Conservation (phyloP, 2,888 invertebrate species). For the Rhagonycha lutea region DNA sequence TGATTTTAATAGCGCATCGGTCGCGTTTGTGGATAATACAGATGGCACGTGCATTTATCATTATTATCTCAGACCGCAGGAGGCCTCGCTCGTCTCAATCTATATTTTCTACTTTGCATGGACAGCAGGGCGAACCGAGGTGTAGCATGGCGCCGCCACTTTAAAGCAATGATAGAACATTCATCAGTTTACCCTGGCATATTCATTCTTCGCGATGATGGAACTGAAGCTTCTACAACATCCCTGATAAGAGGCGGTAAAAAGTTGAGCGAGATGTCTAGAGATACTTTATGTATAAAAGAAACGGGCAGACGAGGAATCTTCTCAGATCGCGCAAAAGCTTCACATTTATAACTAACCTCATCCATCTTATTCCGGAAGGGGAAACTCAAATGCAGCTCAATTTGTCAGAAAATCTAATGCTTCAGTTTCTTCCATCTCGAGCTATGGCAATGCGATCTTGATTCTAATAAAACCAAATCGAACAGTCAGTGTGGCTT, state of each 20-base stretch:
- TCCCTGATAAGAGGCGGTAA: conserved; percentile 53
- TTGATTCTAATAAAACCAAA: conserved; percentile 40
- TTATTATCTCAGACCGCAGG: conserved; percentile 24
- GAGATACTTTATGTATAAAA: conserved; percentile 55
- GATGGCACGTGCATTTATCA: conserved; percentile 27
- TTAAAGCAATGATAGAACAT: conserved; percentile 45
- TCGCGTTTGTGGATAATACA: conserved; percentile 25
- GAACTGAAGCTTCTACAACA: conserved; percentile 56
- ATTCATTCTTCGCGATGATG: conserved; percentile 52
- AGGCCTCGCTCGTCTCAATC: conserved; percentile 32
- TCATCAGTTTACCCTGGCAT: conserved; percentile 45
- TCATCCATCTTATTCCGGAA: conserved; percentile 58
- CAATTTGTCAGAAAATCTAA: conserved; percentile 60
- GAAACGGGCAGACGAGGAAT: conserved; percentile 53
- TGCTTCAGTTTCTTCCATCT: conserved; percentile 44
- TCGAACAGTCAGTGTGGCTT: conserved; percentile 36
- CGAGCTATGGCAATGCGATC: conserved; percentile 35
- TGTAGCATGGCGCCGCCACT: conserved; percentile 22
- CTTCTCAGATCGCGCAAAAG: conserved; percentile 56
- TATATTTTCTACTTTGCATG: conserved; percentile 40
- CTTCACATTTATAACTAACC: conserved; percentile 61
- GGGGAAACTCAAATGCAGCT: conserved; percentile 57
- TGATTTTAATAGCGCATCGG: conserved; percentile 24
- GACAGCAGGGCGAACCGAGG: conserved; percentile 36
- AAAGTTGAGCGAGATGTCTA: conserved; percentile 50